Evolutionary conservation across 2,113 vertebrate genomes (phyloP), one percentile per base, ranked within the genome.

Genomic region (Stomatorhinus ivindoensis): DNA sequence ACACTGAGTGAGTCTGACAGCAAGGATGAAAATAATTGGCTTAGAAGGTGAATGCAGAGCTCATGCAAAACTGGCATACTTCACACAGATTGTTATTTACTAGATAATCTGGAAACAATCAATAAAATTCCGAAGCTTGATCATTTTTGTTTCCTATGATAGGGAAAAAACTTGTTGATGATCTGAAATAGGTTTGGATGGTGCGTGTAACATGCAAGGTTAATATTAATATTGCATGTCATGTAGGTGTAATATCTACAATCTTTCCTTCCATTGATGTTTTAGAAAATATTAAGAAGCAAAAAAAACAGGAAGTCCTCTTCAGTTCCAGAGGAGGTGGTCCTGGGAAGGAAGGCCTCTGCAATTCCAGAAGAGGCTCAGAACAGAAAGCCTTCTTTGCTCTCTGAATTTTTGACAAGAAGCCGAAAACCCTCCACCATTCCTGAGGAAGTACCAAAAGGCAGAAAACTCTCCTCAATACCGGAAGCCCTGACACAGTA

Each of bases 371-470:
- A 93, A 1, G 92, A 89, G 7, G 86, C 90, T 3, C 93, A 89
- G 24, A 87, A 58, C 15, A 92, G 94, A 58, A 95, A 95, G 88
- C 89, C 92, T 6, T 95, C 95, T 88, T 93, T 92, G 0, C 95
- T 95, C 88, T 92, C 92, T 6, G 95, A 95, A 89, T 50, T 94
- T 5, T 89, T 94, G 89, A 90, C 91, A 82, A 93, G 92, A 87
- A 94, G 89, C 0, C 61, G 88, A 58, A 89, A 89, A 53, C 31
- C 88, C 35, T 88, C 88, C 27, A 53, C 88, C 11, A 51, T 88
- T 48, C 46, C 88, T 48, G 87, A 51, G 27, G 84, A 27, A 31
- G 93, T 21, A 10, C 6, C 4, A 13, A 91, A 61, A 80, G 92
- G 7, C 90, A 94, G 94, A 90, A 95, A 90, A 92, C 87, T 90